Conservation (phyloP, 2,797 vertebrate genomes). For the Molossus molossus region DNA sequence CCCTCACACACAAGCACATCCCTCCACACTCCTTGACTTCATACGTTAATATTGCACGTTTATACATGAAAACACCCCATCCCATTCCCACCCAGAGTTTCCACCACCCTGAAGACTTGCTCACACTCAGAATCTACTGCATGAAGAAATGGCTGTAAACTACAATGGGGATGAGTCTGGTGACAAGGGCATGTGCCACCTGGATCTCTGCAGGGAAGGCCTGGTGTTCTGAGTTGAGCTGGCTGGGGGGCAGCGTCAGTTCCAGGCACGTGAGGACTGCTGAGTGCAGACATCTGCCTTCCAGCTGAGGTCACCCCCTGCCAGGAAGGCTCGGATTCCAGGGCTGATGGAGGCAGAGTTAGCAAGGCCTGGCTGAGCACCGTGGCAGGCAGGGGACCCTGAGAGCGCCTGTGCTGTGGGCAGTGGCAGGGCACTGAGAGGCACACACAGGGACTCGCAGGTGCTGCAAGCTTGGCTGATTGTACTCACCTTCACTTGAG, state of each 20-base stretch:
- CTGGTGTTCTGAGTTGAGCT: not conserved
- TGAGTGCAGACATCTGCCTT: too few species aligned
- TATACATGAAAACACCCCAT: not conserved
- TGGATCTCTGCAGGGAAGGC: not conserved
- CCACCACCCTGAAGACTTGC: not conserved
- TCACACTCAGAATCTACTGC: not conserved
- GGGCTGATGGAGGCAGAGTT: too few species aligned
- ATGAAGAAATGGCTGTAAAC: not conserved
- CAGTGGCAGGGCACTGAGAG: too few species aligned
- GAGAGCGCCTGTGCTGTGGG: too few species aligned
- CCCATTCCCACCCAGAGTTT: not conserved
- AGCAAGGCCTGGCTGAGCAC: too few species aligned
- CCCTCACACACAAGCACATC: not conserved
- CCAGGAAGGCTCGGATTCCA: too few species aligned
- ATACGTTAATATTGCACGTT: not conserved
- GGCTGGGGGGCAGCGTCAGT: not conserved
- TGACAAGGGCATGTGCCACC: not conserved
- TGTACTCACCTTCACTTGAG: too few species aligned
- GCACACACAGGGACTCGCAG: too few species aligned
- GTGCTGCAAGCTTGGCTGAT: too few species aligned
- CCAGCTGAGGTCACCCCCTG: too few species aligned
- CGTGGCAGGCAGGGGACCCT: too few species aligned
- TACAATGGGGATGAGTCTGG: not conserved
- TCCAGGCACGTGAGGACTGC: not conserved
- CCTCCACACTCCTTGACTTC: not conserved